phyloP scores from a whole-genome alignment of 1,140 invertebrate genomes.

The Hypsibius dujardini region DNA sequence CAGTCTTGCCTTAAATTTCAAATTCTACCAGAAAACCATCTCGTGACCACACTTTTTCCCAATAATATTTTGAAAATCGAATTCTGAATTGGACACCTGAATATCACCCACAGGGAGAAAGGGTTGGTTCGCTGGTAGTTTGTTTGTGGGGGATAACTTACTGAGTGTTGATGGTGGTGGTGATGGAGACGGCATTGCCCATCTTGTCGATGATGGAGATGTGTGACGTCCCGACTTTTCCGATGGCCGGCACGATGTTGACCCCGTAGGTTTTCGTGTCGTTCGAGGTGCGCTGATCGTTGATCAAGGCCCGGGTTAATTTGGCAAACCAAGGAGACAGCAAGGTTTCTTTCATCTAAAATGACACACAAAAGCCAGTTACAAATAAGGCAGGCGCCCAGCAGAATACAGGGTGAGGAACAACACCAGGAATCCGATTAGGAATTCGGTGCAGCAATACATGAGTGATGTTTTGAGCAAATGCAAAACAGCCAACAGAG shows the following conservation, averaged over 20 bases:
- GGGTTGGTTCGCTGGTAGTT: too few relatives aligned
- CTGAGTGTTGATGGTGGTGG: conserved; percentile 77
- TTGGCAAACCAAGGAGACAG: conserved; percentile 23
- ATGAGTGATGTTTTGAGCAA: too few relatives aligned
- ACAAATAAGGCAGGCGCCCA: conserved; percentile 41
- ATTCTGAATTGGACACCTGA: too few relatives aligned
- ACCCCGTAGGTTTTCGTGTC: conserved; percentile 28
- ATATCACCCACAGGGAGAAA: too few relatives aligned
- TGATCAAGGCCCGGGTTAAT: conserved; percentile 27
- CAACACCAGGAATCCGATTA: conserved; percentile 45
- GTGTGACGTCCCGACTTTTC: conserved; percentile 60
- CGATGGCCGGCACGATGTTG: conserved; percentile 17
- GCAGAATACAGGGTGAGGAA: conserved; percentile 37
- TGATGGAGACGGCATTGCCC: conserved; percentile 79
- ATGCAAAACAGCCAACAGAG: too few relatives aligned
- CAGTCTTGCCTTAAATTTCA: too few relatives aligned
- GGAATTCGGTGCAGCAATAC: not conserved
- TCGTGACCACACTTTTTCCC: too few relatives aligned
- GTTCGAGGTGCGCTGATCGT: conserved; percentile 27
- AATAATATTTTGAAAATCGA: too few relatives aligned
- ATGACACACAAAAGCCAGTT: too few relatives aligned
- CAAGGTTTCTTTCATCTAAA: not conserved
- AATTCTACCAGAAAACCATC: too few relatives aligned
- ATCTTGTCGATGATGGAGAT: conserved; percentile 62
- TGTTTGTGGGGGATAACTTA: conserved; percentile 34